These are phyloP conservation scores for Nannoperca australis DNA, from an alignment of 2,797 vertebrate genomes.

Conservation along the genomic window DNA sequence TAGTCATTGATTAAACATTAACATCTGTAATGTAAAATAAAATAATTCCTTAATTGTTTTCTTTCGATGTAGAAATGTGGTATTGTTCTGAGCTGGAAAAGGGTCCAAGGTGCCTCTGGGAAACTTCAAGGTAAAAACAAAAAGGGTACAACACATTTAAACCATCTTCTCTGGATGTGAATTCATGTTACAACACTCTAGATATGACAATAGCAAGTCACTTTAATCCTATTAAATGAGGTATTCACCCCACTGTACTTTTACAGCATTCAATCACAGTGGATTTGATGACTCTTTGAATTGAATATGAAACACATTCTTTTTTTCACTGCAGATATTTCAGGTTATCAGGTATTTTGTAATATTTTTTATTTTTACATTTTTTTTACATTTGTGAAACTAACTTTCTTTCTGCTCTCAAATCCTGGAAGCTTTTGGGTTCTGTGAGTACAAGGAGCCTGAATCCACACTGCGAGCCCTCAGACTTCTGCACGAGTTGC, in stretches of 20 bases:
- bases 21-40: background rate
- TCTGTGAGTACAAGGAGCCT: constrained; percentile 99
- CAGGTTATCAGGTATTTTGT: background rate
- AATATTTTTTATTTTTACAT: too few species aligned
- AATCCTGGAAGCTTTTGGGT: constrained; percentile 91
- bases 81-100: constrained; percentile 98
- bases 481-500: constrained; percentile 95
- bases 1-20: background rate
- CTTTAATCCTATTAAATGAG: background rate
- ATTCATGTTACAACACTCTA: background rate
- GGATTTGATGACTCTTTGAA: background rate
- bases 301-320: background rate
- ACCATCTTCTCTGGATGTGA: background rate
- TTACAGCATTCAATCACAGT: background rate
- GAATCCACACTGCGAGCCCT: constrained; percentile 96
- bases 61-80: constrained; percentile 91
- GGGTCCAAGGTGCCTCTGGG: constrained; percentile 98
- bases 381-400: constrained; percentile 2
- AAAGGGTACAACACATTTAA: constrained; percentile 18
- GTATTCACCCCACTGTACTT: background rate
- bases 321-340: background rate
- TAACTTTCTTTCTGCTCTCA: constrained; percentile 17
- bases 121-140: constrained; percentile 96
- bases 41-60: background rate
- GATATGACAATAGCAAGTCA: background rate